phyloP scores from a whole-genome alignment of 2,113 vertebrate species.

The Anolis sagrei region DNA sequence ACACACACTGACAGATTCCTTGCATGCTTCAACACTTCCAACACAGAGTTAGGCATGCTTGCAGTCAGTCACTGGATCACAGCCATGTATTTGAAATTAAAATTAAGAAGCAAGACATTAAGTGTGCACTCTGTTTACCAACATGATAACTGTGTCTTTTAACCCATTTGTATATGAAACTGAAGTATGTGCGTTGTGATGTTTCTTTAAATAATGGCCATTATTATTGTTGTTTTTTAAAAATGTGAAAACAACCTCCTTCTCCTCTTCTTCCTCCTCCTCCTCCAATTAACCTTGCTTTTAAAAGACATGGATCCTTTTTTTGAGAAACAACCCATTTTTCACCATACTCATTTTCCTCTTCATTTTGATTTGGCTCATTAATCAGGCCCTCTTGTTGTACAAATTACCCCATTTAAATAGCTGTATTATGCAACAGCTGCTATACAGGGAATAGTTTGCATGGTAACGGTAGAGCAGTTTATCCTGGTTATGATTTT shows the following conservation, averaged over 20 bases:
- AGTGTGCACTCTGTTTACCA: not conserved
- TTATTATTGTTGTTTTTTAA: not conserved
- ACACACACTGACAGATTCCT: too few relatives aligned
- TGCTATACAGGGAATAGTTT: conserved; percentile 13
- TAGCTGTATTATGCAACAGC: conserved; percentile 18
- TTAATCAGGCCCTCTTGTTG: conserved; percentile 41
- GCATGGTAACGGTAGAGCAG: not conserved
- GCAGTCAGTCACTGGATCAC: not conserved
- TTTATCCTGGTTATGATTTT: not conserved
- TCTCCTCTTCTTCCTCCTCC: conserved; percentile 25
- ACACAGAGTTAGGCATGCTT: not conserved
- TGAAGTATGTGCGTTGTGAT: too few relatives aligned
- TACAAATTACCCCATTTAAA: conserved; percentile 30
- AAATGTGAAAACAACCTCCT: not conserved
- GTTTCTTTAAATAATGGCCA: too few relatives aligned
- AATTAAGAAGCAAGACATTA: not conserved
- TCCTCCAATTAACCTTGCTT: conserved; percentile 43
- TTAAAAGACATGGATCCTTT: not conserved
- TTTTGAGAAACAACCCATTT: not conserved
- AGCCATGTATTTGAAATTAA: not conserved
- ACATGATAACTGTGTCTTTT: not conserved
- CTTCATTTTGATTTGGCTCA: conserved; percentile 57
- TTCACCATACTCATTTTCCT: conserved; percentile 29
- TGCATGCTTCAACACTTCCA: too few relatives aligned
- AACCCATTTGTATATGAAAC: not conserved